Evolutionary conservation across 2,113 vertebrate species (phyloP).

Genomic region (Lophotis ruficrista): DNA sequence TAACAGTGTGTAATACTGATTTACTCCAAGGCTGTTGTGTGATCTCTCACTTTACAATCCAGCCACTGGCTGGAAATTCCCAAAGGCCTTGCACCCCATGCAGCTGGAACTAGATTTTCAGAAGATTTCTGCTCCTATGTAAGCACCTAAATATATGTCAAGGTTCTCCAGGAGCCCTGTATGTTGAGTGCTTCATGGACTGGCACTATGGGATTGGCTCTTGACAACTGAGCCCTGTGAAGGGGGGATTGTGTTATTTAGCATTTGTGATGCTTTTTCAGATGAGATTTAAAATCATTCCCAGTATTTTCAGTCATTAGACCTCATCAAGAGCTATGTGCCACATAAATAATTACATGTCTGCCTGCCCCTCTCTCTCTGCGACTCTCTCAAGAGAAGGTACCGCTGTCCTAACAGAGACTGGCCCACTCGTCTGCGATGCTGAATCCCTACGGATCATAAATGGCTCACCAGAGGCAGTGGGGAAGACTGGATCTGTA

Average conservation of each 20-base stretch:
- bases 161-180: background rate
- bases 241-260: background rate
- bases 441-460: background rate
- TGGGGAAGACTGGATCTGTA: background rate
- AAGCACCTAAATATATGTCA: slow-evolving; percentile 6
- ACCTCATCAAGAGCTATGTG: background rate
- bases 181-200: background rate
- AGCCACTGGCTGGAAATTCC: background rate
- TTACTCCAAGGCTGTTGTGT: background rate
- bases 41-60: background rate
- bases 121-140: background rate
- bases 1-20: slow-evolving; percentile 7
- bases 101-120: background rate
- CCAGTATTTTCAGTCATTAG: background rate
- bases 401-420: background rate
- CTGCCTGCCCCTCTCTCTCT: background rate
- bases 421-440: background rate
- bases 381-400: background rate
- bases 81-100: background rate
- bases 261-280: background rate
- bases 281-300: background rate
- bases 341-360: background rate
- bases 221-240: background rate
- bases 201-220: background rate
- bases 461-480: background rate